phyloP scores from a whole-genome alignment of 2,113 vertebrate genomes.

The Leptobrachium leishanense region DNA sequence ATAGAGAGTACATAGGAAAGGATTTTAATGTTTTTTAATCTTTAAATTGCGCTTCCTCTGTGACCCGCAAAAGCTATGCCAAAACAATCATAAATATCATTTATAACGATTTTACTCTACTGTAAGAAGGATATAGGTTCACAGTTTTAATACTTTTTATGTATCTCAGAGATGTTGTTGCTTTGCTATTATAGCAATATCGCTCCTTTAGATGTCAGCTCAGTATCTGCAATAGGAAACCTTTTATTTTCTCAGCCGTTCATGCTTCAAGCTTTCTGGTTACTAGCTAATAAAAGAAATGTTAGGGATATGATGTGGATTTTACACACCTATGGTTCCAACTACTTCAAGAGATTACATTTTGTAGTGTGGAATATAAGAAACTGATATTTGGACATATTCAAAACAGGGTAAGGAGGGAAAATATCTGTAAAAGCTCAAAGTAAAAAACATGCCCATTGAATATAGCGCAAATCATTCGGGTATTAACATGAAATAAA shows the following conservation, averaged over 20 bases:
- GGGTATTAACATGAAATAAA: no score
- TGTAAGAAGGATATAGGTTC: slow-evolving; percentile 36
- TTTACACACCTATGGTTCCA: no score
- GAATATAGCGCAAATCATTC: no score
- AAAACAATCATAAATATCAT: slow-evolving; percentile 32
- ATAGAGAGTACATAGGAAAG: background rate
- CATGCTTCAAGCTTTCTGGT: background rate
- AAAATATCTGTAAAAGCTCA: no score
- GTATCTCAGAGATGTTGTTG: slow-evolving; percentile 26
- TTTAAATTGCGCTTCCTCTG: slow-evolving; percentile 26
- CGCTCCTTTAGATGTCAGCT: slow-evolving; percentile 30
- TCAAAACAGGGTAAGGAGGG: no score
- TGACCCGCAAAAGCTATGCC: slow-evolving; percentile 16
- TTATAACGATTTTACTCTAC: slow-evolving; percentile 31
- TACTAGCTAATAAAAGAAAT: slow-evolving; percentile 10
- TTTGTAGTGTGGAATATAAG: no score
- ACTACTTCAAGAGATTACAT: no score
- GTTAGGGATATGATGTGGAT: no score
- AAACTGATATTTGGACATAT: no score
- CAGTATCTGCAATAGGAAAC: slow-evolving; percentile 19
- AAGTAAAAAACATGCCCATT: no score
- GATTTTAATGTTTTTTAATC: slow-evolving; percentile 14
- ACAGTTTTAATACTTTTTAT: slow-evolving; percentile 25
- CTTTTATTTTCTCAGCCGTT: slow-evolving; percentile 9
- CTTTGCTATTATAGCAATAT: slow-evolving; percentile 30